Base-by-base conservation (phyloP, 2,797 vertebrate genomes). In the Pangasius mekongensis region DNA sequence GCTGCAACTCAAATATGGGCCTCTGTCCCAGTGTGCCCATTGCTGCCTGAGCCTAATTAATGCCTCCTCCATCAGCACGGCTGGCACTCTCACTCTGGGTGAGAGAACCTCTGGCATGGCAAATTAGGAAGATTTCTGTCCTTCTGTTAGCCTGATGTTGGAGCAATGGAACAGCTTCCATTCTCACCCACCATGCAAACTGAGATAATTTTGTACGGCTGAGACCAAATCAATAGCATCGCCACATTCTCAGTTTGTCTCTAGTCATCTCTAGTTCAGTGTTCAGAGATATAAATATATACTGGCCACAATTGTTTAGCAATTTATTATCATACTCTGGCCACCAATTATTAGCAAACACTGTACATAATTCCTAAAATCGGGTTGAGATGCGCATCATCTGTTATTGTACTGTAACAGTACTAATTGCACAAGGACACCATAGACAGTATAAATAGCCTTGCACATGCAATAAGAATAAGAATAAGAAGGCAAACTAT, bases 1-100 rank as follows among this genome's bases (percentile, higher is more conserved):
- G 78, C 86, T 86, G 78, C 24, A 66, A 60, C 39, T 86, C 49
- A 78, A 85, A 71, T 66, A 39, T 77, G 66, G 69, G 52, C 64
- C 69, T 77, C 43, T 33, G 18, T 86, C 69, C 77, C 78, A 64
- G 64, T 87, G 84, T 66, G 52, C 78, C 84, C 85, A 67, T 84
- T 87, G 78, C 84, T 88, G 71, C 80, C 71, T 85, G 87, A 60
- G 81, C 69, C 87, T 86, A 90, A 90, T 86, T 83, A 88, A 88
- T 88, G 87, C 73, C 80, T 88, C 73, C 27, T 86, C 71, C 60
- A 86, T 86, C 84, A 90, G 84, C 62, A 86, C 67, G 39, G 84
- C 87, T 88, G 80, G 69, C 69, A 86, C 60, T 71, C 78, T 66
- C 39, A 78, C 62, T 86, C 62, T 86, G 84, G 67, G 78, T 88